phyloP scores from a whole-genome alignment of 2,888 invertebrate species.

The Orgyia antiqua region DNA sequence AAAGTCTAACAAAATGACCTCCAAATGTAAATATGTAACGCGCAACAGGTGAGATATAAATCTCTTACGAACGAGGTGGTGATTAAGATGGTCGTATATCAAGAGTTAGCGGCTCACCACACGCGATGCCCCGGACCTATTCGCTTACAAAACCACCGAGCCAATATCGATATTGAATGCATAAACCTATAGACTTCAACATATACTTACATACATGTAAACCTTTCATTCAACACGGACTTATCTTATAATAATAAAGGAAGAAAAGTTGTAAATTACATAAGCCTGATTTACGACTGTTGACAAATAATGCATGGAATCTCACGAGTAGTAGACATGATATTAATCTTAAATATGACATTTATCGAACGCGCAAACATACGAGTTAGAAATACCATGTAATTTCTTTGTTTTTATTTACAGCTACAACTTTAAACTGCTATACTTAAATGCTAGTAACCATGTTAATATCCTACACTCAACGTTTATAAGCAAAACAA shows the following conservation, averaged over 20 bases:
- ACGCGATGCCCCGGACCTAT: conserved; percentile 44
- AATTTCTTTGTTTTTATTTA: too few species aligned
- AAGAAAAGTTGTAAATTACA: conserved; percentile 13
- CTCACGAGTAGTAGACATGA: too few species aligned
- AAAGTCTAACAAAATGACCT: conserved; percentile 32
- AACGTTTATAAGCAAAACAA: conserved; percentile 41
- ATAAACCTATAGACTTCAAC: too few species aligned
- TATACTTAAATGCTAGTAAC: too few species aligned
- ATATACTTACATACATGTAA: neutral
- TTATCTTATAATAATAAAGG: conserved; percentile 11
- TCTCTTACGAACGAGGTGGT: conserved; percentile 59
- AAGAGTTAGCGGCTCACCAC: conserved; percentile 51
- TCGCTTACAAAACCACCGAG: conserved; percentile 30
- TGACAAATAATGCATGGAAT: conserved; percentile 24
- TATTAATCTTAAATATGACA: too few species aligned
- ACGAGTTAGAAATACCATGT: too few species aligned
- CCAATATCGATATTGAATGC: conserved; percentile 34
- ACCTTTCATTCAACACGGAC: conserved; percentile 3
- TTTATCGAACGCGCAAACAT: too few species aligned
- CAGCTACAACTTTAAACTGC: too few species aligned
- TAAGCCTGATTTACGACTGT: conserved; percentile 19
- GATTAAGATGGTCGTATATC: conserved; percentile 69
- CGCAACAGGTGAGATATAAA: conserved; percentile 71
- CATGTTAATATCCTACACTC: too few species aligned
- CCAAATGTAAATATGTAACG: conserved; percentile 73